phyloP scores from a whole-genome alignment of 2,797 vertebrate genomes.

The Myoxocephalus aenaeus region DNA sequence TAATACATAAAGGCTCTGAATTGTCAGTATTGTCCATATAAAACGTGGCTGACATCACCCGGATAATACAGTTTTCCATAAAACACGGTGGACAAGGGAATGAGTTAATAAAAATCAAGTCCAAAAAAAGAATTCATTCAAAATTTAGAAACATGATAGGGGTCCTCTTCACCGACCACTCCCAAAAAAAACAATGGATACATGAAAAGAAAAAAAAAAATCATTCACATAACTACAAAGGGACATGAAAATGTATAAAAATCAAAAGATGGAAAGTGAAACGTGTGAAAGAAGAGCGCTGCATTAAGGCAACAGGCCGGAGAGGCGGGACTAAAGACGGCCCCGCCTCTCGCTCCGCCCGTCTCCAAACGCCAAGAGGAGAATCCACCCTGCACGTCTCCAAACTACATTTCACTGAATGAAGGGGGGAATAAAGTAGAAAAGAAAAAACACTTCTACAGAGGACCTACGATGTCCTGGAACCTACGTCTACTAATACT shows the following conservation, averaged over 20 bases:
- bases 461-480: conserved; percentile 89
- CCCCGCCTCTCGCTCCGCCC: background rate
- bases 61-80: conserved; percentile 39
- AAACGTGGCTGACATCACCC: conserved; percentile 36
- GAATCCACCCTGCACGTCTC: conserved; percentile 43
- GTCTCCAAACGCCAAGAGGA: conserved; percentile 29
- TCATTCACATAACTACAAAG: conserved; percentile 81
- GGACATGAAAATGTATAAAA: conserved; percentile 82
- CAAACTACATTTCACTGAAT: conserved; percentile 78
- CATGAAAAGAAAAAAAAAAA: conserved; percentile 70
- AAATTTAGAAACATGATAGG: conserved; percentile 59
- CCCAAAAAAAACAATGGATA: conserved; percentile 45
- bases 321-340: background rate
- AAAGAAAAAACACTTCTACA: conserved; percentile 79
- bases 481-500: conserved; percentile 85
- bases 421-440: conserved; percentile 33
- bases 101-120: conserved; percentile 46
- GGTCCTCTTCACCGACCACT: conserved; percentile 39
- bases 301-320: conserved; percentile 38
- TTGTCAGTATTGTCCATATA: conserved; percentile 29
- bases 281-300: conserved; percentile 49
- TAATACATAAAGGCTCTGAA: conserved; percentile 27
- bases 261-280: conserved; percentile 77
- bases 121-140: conserved; percentile 49
- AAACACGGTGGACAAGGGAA: conserved; percentile 51